Conservation (phyloP, 2,797 vertebrate species). For the Xyrichtys novacula region DNA sequence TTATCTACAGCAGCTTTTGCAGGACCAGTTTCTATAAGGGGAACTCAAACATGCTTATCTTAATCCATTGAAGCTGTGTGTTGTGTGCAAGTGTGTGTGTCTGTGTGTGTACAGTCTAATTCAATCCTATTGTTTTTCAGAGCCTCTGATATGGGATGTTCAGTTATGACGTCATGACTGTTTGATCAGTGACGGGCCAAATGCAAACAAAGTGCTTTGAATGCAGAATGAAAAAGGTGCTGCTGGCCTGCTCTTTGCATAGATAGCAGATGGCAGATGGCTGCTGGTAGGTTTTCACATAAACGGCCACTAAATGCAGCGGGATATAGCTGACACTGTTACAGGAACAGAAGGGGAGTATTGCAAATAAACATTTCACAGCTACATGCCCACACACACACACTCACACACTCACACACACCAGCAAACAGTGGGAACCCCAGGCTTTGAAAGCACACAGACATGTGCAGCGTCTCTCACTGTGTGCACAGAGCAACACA, state of each 20-base stretch:
- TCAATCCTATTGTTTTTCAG: constrained; percentile 24
- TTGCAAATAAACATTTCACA: constrained; percentile 71
- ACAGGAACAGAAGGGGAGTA: constrained; percentile 61
- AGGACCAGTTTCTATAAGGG: constrained; percentile 39
- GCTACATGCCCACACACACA: constrained; percentile 43
- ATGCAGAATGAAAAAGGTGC: constrained; percentile 67
- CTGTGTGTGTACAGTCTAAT: constrained; percentile 16
- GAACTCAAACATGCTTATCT: constrained; percentile 52
- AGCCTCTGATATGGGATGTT: constrained; percentile 33
- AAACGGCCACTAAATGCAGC: constrained; percentile 71
- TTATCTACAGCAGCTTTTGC: constrained; percentile 22
- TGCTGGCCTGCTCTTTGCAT: constrained; percentile 71
- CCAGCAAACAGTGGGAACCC: constrained; percentile 47
- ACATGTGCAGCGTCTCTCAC: constrained; percentile 31
- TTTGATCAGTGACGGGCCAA: constrained; percentile 52
- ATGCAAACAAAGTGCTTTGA: constrained; percentile 68
- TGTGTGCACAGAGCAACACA: constrained; percentile 29
- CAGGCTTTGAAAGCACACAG: constrained; percentile 34
- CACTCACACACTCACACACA: constrained; percentile 22
- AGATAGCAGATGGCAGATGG: constrained; percentile 75
- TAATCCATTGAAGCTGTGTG: constrained; percentile 12
- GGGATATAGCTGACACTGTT: constrained; percentile 64
- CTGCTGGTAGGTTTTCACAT: constrained; percentile 56
- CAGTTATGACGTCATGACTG: constrained; percentile 53
- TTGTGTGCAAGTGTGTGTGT: constrained; percentile 13